A percentile compares a stretch with the other conserved stretches of the same genome.
phyloP scores from a whole-genome alignment of 35 echinoderm and acorn worm species.

The Ptychodera flava region DNA sequence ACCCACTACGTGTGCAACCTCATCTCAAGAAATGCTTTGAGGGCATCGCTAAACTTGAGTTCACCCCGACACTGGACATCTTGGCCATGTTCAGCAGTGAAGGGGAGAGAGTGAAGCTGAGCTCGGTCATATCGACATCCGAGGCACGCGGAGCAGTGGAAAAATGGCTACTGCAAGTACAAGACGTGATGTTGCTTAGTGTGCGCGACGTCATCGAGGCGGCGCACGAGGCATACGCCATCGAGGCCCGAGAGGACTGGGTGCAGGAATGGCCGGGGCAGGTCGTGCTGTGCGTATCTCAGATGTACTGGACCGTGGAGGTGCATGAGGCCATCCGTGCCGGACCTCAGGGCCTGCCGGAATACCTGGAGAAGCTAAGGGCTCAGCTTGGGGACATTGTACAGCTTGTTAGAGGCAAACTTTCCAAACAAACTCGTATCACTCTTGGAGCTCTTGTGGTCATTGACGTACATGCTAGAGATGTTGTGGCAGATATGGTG shows the following conservation, averaged over 20 bases:
- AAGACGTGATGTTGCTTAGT: conserved; percentile 93
- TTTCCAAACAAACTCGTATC: conserved; percentile 91
- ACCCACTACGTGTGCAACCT: conserved; percentile 91
- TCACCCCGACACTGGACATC: conserved; percentile 73
- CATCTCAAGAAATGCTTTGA: conserved; percentile 99
- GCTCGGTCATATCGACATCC: conserved; percentile 70
- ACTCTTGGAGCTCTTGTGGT: conserved; percentile 80
- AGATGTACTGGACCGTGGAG: conserved; percentile 96
- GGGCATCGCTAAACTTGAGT: conserved; percentile 95
- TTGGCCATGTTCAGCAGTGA: conserved; percentile 96
- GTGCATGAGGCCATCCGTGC: conserved; percentile 84
- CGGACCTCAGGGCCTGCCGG: conserved; percentile 73
- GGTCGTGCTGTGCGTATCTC: conserved; percentile 92
- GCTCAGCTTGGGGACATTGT: conserved; percentile 73
- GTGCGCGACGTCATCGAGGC: conserved; percentile 87
- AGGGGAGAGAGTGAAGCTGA: conserved; percentile 83
- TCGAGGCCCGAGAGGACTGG: conserved; percentile 81
- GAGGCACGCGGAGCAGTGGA: conserved; percentile 92
- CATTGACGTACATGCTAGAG: conserved; percentile 96
- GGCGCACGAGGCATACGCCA: conserved; percentile 86
- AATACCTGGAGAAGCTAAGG: conserved; percentile 77
- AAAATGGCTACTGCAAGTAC: conserved; percentile 98
- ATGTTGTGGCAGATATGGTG: conserved; percentile 86
- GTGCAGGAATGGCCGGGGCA: conserved; percentile 99
- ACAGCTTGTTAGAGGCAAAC: conserved; percentile 81